Conservation (phyloP, 2,113 vertebrate genomes). For the Ammodytes marinus region DNA sequence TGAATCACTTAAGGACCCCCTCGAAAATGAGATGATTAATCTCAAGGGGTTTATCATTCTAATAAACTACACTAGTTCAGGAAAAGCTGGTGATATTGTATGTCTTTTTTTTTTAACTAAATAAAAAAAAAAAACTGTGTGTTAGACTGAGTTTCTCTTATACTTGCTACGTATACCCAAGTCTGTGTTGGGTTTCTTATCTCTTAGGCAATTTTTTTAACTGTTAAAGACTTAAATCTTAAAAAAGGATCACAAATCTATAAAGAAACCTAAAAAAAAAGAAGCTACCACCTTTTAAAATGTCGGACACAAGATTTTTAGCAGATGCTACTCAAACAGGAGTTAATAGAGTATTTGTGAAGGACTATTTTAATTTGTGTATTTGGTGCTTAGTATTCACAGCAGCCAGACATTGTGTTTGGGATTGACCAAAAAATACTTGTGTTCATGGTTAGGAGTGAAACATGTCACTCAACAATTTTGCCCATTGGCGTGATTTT, state of each 20-base stretch:
- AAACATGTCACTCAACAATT: constrained; percentile 1
- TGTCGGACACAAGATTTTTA: no score
- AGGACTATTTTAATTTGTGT: constrained; percentile 1
- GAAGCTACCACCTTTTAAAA: no score
- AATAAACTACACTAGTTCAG: no score
- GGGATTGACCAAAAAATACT: not conserved
- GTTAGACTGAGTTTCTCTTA: no score
- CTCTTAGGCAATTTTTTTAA: no score
- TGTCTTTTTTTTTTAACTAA: not conserved
- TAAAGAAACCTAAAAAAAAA: no score
- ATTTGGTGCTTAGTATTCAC: not conserved
- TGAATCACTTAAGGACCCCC: no score
- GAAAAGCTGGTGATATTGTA: not conserved
- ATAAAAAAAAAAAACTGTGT: no score
- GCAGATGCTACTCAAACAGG: not conserved
- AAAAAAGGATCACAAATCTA: not conserved
- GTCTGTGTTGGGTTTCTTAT: not conserved
- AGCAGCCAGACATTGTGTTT: constrained; percentile 3
- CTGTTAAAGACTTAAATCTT: not conserved
- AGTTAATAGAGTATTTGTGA: not conserved
- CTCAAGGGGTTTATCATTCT: no score
- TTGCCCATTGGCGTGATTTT: not conserved
- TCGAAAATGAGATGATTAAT: no score
- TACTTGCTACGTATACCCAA: not conserved
- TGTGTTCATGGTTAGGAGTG: not conserved